Base-by-base conservation (phyloP, 2,888 invertebrate species). In the Habroteleia sp. region DNA sequence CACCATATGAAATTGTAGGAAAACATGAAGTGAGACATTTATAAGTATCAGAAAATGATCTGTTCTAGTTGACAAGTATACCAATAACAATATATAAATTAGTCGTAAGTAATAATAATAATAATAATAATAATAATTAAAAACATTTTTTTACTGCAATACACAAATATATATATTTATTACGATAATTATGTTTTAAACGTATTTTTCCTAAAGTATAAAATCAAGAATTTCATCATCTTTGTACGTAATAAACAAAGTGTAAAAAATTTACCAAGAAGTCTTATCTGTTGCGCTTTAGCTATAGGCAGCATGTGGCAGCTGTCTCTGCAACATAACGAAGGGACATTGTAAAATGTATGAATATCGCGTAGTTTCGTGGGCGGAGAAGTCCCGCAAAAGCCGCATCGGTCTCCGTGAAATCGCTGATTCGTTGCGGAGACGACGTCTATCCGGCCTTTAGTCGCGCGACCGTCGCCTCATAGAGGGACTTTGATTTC, bases 371-470 rank as follows among this genome's bases (percentile, higher is more conserved):
- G 74, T 72, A 75, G 79, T 78, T 77, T 85, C 83, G 87, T 88
- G 86, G 87, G 87, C 87, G 88, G 87, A 85, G 86, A 82, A 84
- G 76, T 77, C 77, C 82, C 79, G 86, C 87, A 86, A 88, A 87
- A 86, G 87, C 85, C 86, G 85, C 85, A 84, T 86, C 87, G 85
- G 84, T 84, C 84, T 77, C 83, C 87, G 86, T 88, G 87, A 88
- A 88, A 88, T 88, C 84, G 84, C 75, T 81, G 82, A 88, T 88
- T 88, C 87, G 88, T 81, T 80, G 82, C 85, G 84, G 81, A 80
- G 81, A 86, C 82, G 83, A 83, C 72, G 82, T 83, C 87, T 85
- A 80, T 74, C 20, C 75, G 74, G 74, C 66, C 80, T 78, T 74
- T 63, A 79, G 80, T 82, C 83, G 83, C 84, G 84, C 82, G 86